Base-by-base conservation (phyloP, 2,888 invertebrate genomes). In the Sicus ferrugineus region DNA sequence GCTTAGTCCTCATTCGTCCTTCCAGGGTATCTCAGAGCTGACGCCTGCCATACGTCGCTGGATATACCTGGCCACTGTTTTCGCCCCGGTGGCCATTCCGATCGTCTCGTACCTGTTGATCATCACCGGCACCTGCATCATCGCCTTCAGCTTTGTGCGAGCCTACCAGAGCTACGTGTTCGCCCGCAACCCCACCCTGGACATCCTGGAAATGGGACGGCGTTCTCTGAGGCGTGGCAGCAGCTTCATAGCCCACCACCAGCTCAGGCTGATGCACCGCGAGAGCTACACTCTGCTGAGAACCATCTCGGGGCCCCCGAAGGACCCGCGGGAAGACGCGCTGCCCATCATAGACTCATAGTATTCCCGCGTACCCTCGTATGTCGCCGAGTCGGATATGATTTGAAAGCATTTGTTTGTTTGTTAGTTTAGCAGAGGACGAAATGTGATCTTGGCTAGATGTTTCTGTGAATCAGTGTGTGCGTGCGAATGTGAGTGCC, bases 51-150 rank as follows among this genome's bases (percentile, higher is more conserved):
- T 95, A 68, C 89, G 91, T 79, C 88, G 92, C 26, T 93, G 93
- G 93, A 89, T 94, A 23, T 94, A 91, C 84, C 80, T 94, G 54
- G 92, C 92, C 19, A 94, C 94, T 2, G 91, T 92, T 0, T 89
- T 94, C 72, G 91, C 90, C 0, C 93, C 93, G 19, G 84, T 90
- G 30, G 89, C 91, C 0, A 90, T 89, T 21, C 93, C 93, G 0
- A 78, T 91, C 16, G 83, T 92, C 64, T 89, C 91, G 1, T 94
- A 93, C 83, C 89, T 92, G 30, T 88, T 91, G 82, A 92, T 94
- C 70, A 83, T 91, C 63, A 84, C 90, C 68, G 94, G 95, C 0
- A 85, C 90, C 3, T 85, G 89, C 59, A 87, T 90, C 28, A 86
- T 94, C 26, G 85, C 90, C 5, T 87, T 88, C 3, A 88, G 92